Evolutionary conservation across 2,113 vertebrate species (phyloP), one percentile per base, ranked within the genome.

Genomic region (Castor canadensis): DNA sequence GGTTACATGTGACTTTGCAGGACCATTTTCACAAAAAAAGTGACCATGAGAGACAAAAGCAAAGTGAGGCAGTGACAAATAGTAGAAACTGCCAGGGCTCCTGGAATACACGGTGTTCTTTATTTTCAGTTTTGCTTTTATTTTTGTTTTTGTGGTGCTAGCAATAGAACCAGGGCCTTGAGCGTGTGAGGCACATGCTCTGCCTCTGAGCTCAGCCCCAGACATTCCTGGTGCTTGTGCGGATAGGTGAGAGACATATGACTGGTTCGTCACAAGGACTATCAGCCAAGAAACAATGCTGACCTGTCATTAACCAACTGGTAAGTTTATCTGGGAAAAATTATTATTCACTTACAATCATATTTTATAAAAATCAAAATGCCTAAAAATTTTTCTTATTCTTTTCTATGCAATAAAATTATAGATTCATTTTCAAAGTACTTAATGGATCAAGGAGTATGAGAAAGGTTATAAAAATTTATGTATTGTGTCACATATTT

Each of bases 381-480:
- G 84, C 40, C 38, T 22, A 58, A 17, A 66, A 79, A 95, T 80
- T 17, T 87, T 32, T 56, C 20, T 83, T 85, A 80, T 43, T 89
- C 47, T 85, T 77, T 66, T 43, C 60, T 87, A 38, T 45, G 54
- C 85, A 40, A 76, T 64, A 56, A 87, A 72, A 87, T 67, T 80
- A 64, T 30, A 69, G 35, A 72, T 49, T 76, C 47, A 87, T 72
- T 94, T 93, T 83, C 75, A 87, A 91, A 69, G 58, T 80, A 22
- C 32, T 72, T 84, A 60, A 54, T 40, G 83, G 40, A 87, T 77
- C 56, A 77, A 95, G 26, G 32, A 79, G 40, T 75, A 81, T 80
- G 17, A 71, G 16, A 93, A 93, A 54, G 16, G 16, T n/a, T 75
- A 67, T 88, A 67, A 54, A 90, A 90, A 73, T 67, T 4, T 90